A percentile compares a stretch with the other conserved stretches of the same genome.
Conservation (phyloP, 2,113 vertebrate genomes). For the Leptobrachium leishanense region DNA sequence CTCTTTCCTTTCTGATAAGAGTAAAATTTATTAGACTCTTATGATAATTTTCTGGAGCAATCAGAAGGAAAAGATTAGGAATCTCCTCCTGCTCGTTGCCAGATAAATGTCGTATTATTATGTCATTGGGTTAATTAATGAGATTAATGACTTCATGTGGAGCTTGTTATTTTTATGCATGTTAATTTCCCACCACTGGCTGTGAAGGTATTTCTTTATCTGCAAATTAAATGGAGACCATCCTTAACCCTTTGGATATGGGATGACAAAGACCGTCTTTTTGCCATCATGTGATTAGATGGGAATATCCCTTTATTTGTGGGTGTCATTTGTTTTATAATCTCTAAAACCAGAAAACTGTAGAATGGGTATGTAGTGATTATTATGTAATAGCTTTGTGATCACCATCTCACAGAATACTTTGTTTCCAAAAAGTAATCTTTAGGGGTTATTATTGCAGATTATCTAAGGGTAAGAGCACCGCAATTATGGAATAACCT, state of each 20-base stretch:
- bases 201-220: slow-evolving; percentile 53
- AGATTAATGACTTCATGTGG: slow-evolving; percentile 58
- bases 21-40: not conserved
- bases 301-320: not conserved
- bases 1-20: no score
- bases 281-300: not conserved
- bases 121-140: slow-evolving; percentile 65
- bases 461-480: no score
- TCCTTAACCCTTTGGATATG: not conserved
- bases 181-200: slow-evolving; percentile 58
- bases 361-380: not conserved
- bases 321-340: not conserved
- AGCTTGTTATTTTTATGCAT: slow-evolving; percentile 58
- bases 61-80: slow-evolving; percentile 25
- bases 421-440: no score
- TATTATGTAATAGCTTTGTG: no score
- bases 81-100: slow-evolving; percentile 60
- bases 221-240: not conserved
- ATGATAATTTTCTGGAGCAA: slow-evolving; percentile 47
- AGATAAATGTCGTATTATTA: slow-evolving; percentile 64
- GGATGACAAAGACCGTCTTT: not conserved
- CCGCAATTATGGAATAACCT: no score
- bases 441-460: no score
- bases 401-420: no score
- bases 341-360: not conserved